Base-by-base conservation (phyloP, 2,888 invertebrate species). In the Gymnosoma rotundatum region DNA sequence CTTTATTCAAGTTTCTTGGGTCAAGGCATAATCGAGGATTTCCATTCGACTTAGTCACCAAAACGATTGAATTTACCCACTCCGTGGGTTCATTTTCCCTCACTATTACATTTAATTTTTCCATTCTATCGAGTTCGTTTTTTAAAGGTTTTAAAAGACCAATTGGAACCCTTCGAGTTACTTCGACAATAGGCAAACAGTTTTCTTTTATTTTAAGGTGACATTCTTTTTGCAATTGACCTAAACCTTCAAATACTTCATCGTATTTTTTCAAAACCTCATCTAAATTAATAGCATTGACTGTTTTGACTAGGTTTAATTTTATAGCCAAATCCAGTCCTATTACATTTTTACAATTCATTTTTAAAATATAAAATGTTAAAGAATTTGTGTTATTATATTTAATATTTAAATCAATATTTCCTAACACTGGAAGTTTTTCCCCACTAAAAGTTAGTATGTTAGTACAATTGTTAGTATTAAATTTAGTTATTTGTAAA, bases 361-460 rank as follows among this genome's bases (percentile, higher is more conserved):
- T 66, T 38, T 70, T 25, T 36, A 48, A 14, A 18, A 60, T 48
- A 14, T 36, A 21, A 54, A 52, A 36, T 3, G 32, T 38, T 0
- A 38, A 54, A 38, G 1, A 38, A 66, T 32, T 52, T 14, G 0
- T 20, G 25, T 67, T 54, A 54, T 54, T 54, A 7, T 52, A 66
- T 2, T 5, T 1, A 14, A 66, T 52, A 66, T 69, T 45, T n/a
- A 42, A 25, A 21, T 69, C 2, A 45, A 69, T 21, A 25, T 16
- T 42, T n/a, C 69, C 69, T 60, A 48, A 2, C 6, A 70, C 70
- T 32, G 58, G 58, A 8, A 70, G 45, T 63, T 70, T 78, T 70
- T 78, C 69, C 5, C 67, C 78, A 69, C 69, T 78, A 63, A 78
- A 67, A 8, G 78, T 60, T 16, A 78, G 18, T 20, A n/a, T n/a